Conservation (phyloP, 2,888 invertebrate species). For the Myopa tessellatipennis region DNA sequence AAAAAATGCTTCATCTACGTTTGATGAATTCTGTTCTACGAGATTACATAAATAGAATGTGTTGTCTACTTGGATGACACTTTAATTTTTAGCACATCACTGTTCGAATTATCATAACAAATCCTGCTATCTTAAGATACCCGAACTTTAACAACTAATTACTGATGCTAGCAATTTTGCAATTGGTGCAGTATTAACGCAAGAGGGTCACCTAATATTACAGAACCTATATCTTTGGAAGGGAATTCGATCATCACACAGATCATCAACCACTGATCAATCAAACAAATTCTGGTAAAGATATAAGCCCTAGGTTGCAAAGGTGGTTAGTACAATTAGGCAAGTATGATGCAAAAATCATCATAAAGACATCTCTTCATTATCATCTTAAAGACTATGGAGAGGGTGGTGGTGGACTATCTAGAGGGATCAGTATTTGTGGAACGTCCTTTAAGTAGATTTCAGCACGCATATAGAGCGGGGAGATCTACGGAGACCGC, state of each 20-base stretch:
- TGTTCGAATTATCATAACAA: constrained; percentile 44
- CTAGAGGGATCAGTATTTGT: too few relatives aligned
- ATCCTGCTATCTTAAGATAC: constrained; percentile 31
- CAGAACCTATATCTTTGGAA: constrained; percentile 55
- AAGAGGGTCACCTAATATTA: constrained; percentile 52
- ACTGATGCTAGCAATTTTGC: constrained; percentile 24
- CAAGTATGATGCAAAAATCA: too few relatives aligned
- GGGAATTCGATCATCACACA: constrained; percentile 52
- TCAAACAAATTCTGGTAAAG: constrained; percentile 45
- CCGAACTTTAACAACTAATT: constrained; percentile 49
- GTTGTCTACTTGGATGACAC: constrained; percentile 51
- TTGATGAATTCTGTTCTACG: constrained; percentile 61
- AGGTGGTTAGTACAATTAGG: constrained; percentile 55
- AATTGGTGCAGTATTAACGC: constrained; percentile 49
- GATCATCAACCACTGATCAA: constrained; percentile 55
- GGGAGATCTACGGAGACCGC: too few relatives aligned
- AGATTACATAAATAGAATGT: constrained; percentile 51
- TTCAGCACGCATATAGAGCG: too few relatives aligned
- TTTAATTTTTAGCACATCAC: constrained; percentile 44
- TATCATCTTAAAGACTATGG: too few relatives aligned
- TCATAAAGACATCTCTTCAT: too few relatives aligned
- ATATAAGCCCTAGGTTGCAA: constrained; percentile 51
- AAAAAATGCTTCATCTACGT: constrained; percentile 63
- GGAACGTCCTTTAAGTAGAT: too few relatives aligned
- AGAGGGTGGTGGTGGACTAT: too few relatives aligned